Conservation (phyloP, 2,113 vertebrate species). For the Octodon degus region DNA sequence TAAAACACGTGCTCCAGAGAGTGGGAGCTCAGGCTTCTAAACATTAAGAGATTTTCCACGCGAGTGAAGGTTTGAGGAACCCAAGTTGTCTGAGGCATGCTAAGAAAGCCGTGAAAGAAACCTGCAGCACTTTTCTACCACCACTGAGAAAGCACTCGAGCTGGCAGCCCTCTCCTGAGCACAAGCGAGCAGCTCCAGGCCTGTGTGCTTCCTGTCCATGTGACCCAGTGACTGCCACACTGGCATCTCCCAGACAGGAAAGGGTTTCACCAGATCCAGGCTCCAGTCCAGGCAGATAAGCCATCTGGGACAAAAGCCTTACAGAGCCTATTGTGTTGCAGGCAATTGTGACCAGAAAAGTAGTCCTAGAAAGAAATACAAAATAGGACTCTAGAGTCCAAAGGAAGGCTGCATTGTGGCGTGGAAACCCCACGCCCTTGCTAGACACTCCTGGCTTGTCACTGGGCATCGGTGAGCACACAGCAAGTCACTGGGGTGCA, state of each 20-base stretch:
- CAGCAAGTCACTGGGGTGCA: no score
- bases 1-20: not conserved
- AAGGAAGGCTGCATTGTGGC: not conserved
- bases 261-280: accelerated
- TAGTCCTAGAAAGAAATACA: not conserved
- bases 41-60: not conserved
- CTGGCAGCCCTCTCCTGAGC: not conserved
- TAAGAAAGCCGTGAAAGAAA: not conserved
- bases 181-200: not conserved
- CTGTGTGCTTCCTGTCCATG: not conserved
- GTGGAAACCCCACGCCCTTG: not conserved
- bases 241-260: not conserved
- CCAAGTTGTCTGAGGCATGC: not conserved
- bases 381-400: no score
- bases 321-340: not conserved
- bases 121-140: not conserved
- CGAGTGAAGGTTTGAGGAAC: not conserved
- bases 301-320: not conserved
- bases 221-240: no score
- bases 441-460: not conserved
- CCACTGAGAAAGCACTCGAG: not conserved
- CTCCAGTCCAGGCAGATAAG: not conserved
- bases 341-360: not conserved
- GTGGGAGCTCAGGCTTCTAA: not conserved
- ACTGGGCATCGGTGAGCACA: not conserved